Base-by-base conservation (phyloP, 2,113 vertebrate genomes). In the Ageneiosus marmoratus region DNA sequence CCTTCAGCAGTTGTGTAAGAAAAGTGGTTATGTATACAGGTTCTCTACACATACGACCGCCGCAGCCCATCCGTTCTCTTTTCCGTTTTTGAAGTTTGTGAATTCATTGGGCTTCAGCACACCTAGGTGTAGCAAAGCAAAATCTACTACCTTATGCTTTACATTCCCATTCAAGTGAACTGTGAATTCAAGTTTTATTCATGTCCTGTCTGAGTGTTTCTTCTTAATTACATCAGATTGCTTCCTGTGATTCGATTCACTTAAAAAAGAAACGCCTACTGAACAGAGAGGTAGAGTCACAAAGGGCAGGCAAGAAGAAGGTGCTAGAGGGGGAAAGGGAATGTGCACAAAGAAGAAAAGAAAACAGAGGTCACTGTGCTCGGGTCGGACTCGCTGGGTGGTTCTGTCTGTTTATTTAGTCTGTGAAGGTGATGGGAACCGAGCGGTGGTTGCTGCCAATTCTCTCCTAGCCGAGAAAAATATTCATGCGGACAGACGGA, bases 401-500 rank as follows among this genome's bases (percentile, higher is more conserved):
- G 90, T 80, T 89, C 81, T 77, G 84, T 78, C 77, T 89, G 91
- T 92, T 94, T 94, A 93, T 94, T 94, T 94, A 92, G 91, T 94
- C 91, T 92, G 89, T 83, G 65, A 77, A 90, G 86, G 89, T 89
- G 86, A 90, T 91, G 87, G 91, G 91, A 93, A 92, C 90, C 89
- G 90, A 91, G 86, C 79, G 75, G 48, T 12, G 75, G 86, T 81
- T 87, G 84, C 88, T 85, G 90, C 91, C 91, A 92, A 88, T 93
- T 92, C 92, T 94, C 90, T 93, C 89, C 90, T 89, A 91, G 87
- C 88, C 91, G 88, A 90, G 88, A 88, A 92, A 92, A 94, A 91
- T 92, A 89, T 92, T 91, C 85, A 87, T 91, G 88, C 83, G 87
- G 87, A 90, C 83, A 88, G 89, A 89, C 91, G 89, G 90, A 90